These are phyloP conservation scores for Netelia fuscicornis DNA, from an alignment of 2,888 invertebrate species.

Conservation along the genomic window DNA sequence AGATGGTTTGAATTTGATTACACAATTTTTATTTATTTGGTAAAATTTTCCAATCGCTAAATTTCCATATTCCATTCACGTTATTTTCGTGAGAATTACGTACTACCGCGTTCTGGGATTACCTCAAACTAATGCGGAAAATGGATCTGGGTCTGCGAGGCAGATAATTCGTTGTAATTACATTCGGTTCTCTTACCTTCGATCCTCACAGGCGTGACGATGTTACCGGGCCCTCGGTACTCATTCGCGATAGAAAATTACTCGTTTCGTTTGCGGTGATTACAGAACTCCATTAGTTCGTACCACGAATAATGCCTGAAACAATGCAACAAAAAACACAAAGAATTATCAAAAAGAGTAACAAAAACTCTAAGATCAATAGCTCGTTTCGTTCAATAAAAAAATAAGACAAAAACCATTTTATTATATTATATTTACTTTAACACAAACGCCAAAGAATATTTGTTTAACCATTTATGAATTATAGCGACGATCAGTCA, in stretches of 20 bases:
- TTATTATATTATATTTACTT: too few relatives aligned
- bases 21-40: too few relatives aligned
- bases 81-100: not conserved
- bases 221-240: not conserved
- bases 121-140: not conserved
- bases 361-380: not conserved
- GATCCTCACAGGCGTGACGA: not conserved
- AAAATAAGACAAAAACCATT: not conserved
- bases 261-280: not conserved
- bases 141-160: not conserved
- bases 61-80: too few relatives aligned
- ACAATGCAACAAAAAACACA: not conserved
- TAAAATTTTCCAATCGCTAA: too few relatives aligned
- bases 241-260: not conserved
- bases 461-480: too few relatives aligned
- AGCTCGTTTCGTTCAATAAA: not conserved
- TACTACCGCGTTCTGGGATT: not conserved
- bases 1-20: too few relatives aligned
- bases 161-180: not conserved
- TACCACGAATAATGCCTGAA: not conserved
- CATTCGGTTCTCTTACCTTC: conserved; percentile 3
- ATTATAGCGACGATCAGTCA: too few relatives aligned
- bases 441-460: too few relatives aligned
- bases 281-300: not conserved
- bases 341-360: not conserved